These are phyloP conservation scores for Microplitis deprimator DNA, from an alignment of 2,888 invertebrate genomes.

Conservation along the genomic window DNA sequence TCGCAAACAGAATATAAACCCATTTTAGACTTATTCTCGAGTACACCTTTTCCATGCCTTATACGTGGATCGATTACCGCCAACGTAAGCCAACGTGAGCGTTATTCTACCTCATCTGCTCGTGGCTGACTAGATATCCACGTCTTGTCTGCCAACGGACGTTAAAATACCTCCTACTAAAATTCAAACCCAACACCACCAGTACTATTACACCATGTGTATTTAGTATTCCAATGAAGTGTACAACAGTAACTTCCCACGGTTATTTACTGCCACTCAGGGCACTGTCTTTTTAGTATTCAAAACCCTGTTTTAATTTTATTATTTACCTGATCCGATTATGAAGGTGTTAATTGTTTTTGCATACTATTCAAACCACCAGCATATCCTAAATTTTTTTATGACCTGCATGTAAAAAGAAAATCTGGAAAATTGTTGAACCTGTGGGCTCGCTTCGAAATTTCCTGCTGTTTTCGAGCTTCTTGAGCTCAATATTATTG, in stretches of 20 bases:
- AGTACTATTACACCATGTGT: slow-evolving; percentile 43
- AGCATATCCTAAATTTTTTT: no score
- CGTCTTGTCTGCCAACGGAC: background rate
- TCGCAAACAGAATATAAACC: no score
- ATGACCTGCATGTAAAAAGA: no score
- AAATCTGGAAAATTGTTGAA: no score
- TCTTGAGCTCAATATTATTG: no score
- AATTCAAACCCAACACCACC: background rate
- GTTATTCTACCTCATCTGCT: background rate
- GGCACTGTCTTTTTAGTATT: background rate
- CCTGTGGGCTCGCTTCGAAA: no score
- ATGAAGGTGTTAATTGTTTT: background rate
- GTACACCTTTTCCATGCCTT: background rate
- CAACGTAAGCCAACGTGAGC: background rate
- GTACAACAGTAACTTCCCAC: slow-evolving; percentile 66
- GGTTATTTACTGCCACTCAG: slow-evolving; percentile 62
- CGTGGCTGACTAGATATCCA: background rate
- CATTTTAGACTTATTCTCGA: no score
- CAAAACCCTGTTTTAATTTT: slow-evolving; percentile 12
- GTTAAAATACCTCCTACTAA: background rate
- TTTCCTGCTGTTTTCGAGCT: no score
- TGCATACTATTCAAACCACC: no score
- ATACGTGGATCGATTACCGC: slow-evolving; percentile 26
- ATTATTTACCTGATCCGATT: background rate
- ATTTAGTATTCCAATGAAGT: slow-evolving; percentile 65